A percentile compares a stretch with the other conserved stretches of the same genome.
phyloP scores from a whole-genome alignment of 2,888 invertebrate genomes.

The Caenorhabditis plicata region DNA sequence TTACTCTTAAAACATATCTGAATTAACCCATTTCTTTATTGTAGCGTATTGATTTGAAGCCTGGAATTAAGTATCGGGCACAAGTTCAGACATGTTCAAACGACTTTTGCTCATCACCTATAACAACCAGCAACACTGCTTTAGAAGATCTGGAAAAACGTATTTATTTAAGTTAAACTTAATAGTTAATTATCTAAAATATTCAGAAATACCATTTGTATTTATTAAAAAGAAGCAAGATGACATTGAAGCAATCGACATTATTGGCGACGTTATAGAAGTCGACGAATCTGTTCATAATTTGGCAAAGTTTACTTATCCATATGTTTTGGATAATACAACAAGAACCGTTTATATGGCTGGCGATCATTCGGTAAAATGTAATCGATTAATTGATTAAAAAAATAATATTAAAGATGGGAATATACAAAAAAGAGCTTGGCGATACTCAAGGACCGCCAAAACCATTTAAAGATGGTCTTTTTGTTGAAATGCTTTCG shows the following conservation, averaged over 20 bases:
- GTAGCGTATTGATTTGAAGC: conserved; percentile 29
- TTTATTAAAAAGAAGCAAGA: conserved; percentile 20
- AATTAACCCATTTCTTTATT: not conserved
- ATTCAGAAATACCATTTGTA: conserved; percentile 22
- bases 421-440: conserved; percentile 28
- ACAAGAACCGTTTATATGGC: conserved; percentile 34
- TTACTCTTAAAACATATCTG: not conserved
- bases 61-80: conserved; percentile 21
- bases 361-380: conserved; percentile 22
- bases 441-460: conserved; percentile 8
- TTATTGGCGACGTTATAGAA: conserved; percentile 6
- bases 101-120: conserved; percentile 31
- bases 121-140: conserved; percentile 22
- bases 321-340: conserved; percentile 26
- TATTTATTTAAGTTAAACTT: not conserved
- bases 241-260: conserved; percentile 14
- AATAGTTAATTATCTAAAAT: not conserved
- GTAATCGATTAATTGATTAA: not conserved
- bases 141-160: conserved; percentile 10
- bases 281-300: conserved; percentile 15
- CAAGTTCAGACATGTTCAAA: conserved; percentile 28
- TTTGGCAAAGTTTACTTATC: conserved; percentile 15
- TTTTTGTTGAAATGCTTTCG: conserved; percentile 26
- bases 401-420: conserved; percentile 17
- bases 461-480: conserved; percentile 26